A percentile compares a stretch with the other conserved stretches of the same genome.
Conservation (phyloP, 1,140 invertebrate genomes). For the Leptinotarsa lineolata region DNA sequence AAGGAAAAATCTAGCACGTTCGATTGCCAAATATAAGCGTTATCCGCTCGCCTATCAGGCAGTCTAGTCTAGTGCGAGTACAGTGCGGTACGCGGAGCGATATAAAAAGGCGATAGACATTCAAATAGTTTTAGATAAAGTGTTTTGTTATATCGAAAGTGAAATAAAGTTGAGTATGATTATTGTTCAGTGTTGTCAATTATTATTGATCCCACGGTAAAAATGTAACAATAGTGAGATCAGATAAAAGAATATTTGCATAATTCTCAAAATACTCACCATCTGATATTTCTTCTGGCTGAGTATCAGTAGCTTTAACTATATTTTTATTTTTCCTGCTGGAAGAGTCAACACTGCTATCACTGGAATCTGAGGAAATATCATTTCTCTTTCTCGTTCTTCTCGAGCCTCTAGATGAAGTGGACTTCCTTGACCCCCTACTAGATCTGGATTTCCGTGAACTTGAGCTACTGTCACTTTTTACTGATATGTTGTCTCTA, state of each 20-base stretch:
- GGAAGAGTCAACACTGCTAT: conserved; percentile 52
- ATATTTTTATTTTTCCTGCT: conserved; percentile 48
- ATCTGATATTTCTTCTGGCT: conserved; percentile 55
- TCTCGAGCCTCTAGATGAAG: conserved; percentile 42
- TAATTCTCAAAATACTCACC: conserved; percentile 38
- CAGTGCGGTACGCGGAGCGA: no score
- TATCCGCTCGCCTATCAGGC: no score
- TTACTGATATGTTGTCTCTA: conserved; percentile 33
- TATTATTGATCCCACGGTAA: no score
- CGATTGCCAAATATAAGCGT: no score
- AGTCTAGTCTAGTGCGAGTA: no score
- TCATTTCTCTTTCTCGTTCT: conserved; percentile 36
- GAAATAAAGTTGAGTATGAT: no score
- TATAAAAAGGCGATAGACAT: no score
- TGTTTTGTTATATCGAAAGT: no score
- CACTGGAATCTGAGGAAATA: conserved; percentile 52
- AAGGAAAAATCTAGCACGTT: background rate
- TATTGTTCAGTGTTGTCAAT: no score
- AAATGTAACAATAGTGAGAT: background rate
- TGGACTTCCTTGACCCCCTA: conserved; percentile 39
- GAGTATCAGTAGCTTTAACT: conserved; percentile 40
- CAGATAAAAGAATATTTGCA: no score
- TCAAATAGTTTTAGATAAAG: no score
- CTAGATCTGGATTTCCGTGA: conserved; percentile 26
- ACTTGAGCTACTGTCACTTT: conserved; percentile 37